phyloP scores from a whole-genome alignment of 2,113 vertebrate species.

The Neotoma lepida region DNA sequence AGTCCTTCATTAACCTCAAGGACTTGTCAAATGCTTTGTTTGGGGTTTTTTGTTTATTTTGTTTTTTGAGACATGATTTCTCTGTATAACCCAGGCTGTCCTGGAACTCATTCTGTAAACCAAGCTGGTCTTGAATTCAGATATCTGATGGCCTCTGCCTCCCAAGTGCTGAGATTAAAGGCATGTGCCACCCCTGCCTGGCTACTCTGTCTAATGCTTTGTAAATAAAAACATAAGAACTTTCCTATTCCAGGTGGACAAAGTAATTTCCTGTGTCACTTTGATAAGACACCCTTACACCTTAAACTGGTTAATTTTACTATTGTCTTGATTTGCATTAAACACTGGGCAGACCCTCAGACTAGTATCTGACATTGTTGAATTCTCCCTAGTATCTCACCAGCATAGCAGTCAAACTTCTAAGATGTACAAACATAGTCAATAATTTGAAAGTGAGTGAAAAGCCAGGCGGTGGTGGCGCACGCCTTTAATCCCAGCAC shows the following conservation, averaged over 20 bases:
- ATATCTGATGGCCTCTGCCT: not conserved
- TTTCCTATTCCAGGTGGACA: not conserved
- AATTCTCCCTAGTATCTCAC: constrained; percentile 8
- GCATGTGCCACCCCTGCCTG: not conserved
- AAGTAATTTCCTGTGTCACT: constrained; percentile 18
- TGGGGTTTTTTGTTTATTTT: not conserved
- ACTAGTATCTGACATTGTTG: not conserved
- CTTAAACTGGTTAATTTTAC: constrained; percentile 38
- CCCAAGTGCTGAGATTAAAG: not conserved
- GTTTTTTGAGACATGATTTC: not conserved
- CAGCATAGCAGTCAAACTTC: not conserved
- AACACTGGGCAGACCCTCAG: constrained; percentile 20
- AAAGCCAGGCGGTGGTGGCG: too few species aligned
- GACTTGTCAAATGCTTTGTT: not conserved
- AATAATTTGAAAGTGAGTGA: constrained; percentile 31
- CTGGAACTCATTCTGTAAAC: not conserved
- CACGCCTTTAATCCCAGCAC: too few species aligned
- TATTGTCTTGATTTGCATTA: constrained; percentile 44
- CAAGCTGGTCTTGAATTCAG: not conserved
- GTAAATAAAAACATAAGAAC: constrained; percentile 59
- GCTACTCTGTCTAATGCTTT: not conserved
- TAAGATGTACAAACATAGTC: not conserved
- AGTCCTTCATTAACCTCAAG: constrained; percentile 10
- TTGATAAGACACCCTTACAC: constrained; percentile 10
- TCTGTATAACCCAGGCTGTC: not conserved